Base-by-base conservation (phyloP, 53 echinoderm and acorn worm genomes). In the Echinarachnius parma region DNA sequence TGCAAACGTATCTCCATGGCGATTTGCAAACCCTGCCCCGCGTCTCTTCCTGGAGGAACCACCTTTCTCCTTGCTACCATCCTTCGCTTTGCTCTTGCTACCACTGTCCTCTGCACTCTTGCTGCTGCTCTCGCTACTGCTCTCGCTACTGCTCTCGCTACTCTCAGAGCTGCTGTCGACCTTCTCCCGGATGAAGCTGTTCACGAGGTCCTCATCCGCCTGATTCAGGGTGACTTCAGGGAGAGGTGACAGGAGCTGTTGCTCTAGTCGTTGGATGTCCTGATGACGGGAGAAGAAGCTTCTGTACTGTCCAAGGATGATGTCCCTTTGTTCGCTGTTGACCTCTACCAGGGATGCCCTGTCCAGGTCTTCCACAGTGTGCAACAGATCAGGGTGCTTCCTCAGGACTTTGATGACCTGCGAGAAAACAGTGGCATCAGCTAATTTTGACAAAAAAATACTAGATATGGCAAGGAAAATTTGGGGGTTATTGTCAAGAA, bases 371-470 rank as follows among this genome's bases (percentile, higher is more conserved):
- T 78, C 54, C 21, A 56, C 75, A 32, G 50, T 61, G 11, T 82
- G 65, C n/a, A 87, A 82, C 19, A 87, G 75, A 9, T 82, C 72
- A 0, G 87, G 87, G 61, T 82, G 77, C 20, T 64, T 44, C 67
- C 82, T 65, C 37, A 87, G 53, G 59, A 82, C 78, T 20, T 59
- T 36, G 2, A 87, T 28, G 22, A 87, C 61, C 70, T 82, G 57
- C 5, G 20, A 46, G 14, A 44, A 45, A 28, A 47, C 46, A 18
- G n/a, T n/a, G n/a, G n/a, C n/a, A n/a, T n/a, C n/a, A n/a, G n/a
- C n/a, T n/a, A n/a, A n/a, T n/a, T n/a, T n/a, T n/a, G n/a, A n/a
- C n/a, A n/a, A n/a, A n/a, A n/a, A n/a, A n/a, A n/a, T n/a, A n/a
- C n/a, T n/a, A n/a, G n/a, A n/a, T n/a, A n/a, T n/a, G n/a, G n/a